These are phyloP conservation scores for Lycodopsis pacificus DNA, from an alignment of 2,797 vertebrate genomes.

Conservation along the genomic window DNA sequence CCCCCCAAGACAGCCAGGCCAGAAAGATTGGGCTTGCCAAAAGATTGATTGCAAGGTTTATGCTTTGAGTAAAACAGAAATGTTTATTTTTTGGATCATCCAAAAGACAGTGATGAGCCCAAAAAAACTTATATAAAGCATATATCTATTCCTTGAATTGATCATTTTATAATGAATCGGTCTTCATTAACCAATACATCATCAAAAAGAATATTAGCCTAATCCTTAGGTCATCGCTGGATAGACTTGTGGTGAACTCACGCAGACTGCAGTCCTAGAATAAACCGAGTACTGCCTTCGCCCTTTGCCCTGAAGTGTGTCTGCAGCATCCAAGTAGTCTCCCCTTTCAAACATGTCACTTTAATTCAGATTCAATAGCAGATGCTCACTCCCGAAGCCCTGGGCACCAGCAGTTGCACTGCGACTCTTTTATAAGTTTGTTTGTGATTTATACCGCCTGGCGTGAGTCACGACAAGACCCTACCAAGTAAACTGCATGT, in stretches of 20 bases:
- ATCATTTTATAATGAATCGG: background rate
- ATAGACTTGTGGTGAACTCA: constrained; percentile 39
- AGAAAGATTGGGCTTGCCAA: constrained; percentile 6
- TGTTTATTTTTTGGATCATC: constrained; percentile 9
- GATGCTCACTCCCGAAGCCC: constrained; percentile 54
- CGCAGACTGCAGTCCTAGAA: constrained; percentile 45
- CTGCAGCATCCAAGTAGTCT: constrained; percentile 55
- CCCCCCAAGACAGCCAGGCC: background rate
- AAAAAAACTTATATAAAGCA: background rate
- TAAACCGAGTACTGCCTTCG: constrained; percentile 37
- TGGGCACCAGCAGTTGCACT: constrained; percentile 51
- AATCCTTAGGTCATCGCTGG: background rate
- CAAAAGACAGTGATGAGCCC: background rate
- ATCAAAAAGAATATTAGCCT: constrained; percentile 7
- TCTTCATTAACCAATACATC: constrained; percentile 8
- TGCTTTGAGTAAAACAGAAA: constrained; percentile 1
- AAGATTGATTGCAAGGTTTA: constrained; percentile 29
- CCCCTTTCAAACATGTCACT: constrained; percentile 75
- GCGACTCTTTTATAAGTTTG: constrained; percentile 60
- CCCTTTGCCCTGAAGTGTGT: constrained; percentile 50
- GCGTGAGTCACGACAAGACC: constrained; percentile 60
- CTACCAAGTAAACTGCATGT: constrained; percentile 15
- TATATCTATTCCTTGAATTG: background rate
- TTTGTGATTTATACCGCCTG: constrained; percentile 71
- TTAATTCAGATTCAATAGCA: constrained; percentile 74